Conservation (phyloP, 2,797 vertebrate species). For the Phoxinus dragarum region DNA sequence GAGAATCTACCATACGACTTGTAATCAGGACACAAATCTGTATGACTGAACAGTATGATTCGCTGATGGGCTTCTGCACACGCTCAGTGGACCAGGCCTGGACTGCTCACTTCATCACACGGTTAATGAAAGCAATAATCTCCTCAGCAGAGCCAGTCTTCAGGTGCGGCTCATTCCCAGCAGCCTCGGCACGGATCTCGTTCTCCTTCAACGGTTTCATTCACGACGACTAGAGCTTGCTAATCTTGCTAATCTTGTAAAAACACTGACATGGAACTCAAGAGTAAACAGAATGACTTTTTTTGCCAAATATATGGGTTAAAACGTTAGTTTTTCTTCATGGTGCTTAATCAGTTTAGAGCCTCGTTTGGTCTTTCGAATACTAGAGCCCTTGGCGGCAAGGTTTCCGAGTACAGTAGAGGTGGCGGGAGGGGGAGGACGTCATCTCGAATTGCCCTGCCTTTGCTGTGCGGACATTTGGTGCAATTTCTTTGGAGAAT, state of each 20-base stretch:
- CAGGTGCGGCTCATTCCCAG: conserved; percentile 66
- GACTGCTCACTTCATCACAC: conserved; percentile 73
- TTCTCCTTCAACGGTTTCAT: conserved; percentile 49
- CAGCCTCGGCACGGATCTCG: conserved; percentile 22
- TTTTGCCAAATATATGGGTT: conserved; percentile 46
- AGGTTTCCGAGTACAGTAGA: conserved; percentile 17
- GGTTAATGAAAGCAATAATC: conserved; percentile 84
- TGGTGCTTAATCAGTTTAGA: conserved; percentile 58
- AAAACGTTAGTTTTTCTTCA: conserved; percentile 35
- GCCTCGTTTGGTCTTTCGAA: conserved; percentile 29
- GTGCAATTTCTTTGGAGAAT: conserved; percentile 54
- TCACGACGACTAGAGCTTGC: conserved; percentile 44
- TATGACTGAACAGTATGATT: conserved; percentile 73
- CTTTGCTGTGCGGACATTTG: conserved; percentile 50
- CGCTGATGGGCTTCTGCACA: conserved; percentile 76
- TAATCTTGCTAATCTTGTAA: not conserved
- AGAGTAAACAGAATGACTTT: conserved; percentile 18
- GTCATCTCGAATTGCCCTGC: conserved; percentile 19
- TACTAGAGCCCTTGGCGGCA: conserved; percentile 3
- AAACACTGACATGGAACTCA: conserved; percentile 26
- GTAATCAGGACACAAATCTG: conserved; percentile 80
- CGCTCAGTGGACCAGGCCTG: conserved; percentile 70
- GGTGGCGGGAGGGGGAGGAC: conserved; percentile 1
- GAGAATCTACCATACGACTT: conserved; percentile 77
- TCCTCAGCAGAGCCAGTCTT: conserved; percentile 71